Percentiles rank a stretch among this genome's conserved stretches.
Conservation (phyloP, 2,888 invertebrate species). For the Mechanitis mazaeus region DNA sequence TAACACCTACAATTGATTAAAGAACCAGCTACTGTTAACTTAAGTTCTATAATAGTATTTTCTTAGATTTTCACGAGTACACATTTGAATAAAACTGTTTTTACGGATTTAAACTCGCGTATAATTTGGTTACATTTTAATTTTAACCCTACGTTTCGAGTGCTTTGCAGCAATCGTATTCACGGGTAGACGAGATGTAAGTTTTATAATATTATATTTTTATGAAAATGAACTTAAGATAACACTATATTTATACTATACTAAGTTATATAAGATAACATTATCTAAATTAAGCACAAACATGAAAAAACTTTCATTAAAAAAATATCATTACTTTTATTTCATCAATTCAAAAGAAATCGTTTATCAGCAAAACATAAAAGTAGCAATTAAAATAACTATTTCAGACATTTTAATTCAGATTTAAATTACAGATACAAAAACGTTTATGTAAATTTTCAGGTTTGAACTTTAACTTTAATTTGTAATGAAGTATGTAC, state of each 20-base stretch:
- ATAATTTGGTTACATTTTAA: no score
- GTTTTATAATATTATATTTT: no score
- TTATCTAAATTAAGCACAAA: no score
- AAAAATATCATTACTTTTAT: not conserved
- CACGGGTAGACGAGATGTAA: no score
- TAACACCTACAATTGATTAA: not conserved
- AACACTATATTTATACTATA: no score
- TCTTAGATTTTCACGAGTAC: no score
- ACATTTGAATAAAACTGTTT: no score
- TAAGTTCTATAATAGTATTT: not conserved
- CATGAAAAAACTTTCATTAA: not conserved
- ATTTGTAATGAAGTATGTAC: constrained; percentile 29
- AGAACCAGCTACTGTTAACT: not conserved
- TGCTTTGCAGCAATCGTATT: no score
- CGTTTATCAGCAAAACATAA: not conserved
- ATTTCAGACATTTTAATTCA: not conserved
- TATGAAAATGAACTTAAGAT: no score
- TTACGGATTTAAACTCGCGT: no score
- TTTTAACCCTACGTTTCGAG: no score
- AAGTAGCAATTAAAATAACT: not conserved
- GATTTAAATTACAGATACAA: constrained; percentile 9
- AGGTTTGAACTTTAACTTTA: constrained; percentile 21
- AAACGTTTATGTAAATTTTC: constrained; percentile 17
- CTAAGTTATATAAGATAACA: no score
- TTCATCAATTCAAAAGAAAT: not conserved